Conservation (phyloP, 1,140 invertebrate genomes). For the Drosophila suzukii region DNA sequence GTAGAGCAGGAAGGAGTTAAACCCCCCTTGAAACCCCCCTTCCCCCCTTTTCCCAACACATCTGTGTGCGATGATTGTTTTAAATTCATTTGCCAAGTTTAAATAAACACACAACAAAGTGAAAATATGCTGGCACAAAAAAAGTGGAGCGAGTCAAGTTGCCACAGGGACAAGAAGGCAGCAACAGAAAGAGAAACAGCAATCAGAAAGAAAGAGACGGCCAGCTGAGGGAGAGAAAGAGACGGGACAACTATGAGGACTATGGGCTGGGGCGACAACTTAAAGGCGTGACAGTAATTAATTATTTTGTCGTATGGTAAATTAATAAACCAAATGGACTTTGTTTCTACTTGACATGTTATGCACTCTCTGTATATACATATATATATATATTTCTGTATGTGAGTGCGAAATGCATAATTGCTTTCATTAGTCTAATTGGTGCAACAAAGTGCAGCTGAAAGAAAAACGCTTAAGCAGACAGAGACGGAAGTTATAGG, state of each 20-base stretch:
- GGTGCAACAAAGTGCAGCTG: conserved; percentile 56
- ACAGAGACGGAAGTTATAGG: conserved; percentile 4
- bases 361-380: conserved; percentile 47
- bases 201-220: conserved; percentile 7
- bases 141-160: conserved; percentile 75
- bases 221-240: not conserved
- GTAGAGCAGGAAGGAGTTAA: not conserved
- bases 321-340: conserved; percentile 84
- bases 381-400: conserved; percentile 5
- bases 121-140: conserved; percentile 68
- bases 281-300: conserved; percentile 84
- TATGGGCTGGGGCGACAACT: conserved; percentile 60
- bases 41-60: not conserved
- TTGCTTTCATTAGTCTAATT: conserved; percentile 80
- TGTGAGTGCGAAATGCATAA: conserved; percentile 71
- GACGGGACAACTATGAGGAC: conserved; percentile 1
- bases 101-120: conserved; percentile 81
- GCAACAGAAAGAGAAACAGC: conserved; percentile 8
- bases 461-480: conserved; percentile 58
- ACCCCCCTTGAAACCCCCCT: not conserved
- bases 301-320: conserved; percentile 84
- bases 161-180: conserved; percentile 61
- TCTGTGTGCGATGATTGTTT: conserved; percentile 74
- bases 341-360: conserved; percentile 82
- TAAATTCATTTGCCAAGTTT: conserved; percentile 83